A percentile compares a stretch with the other conserved stretches of the same genome.
Conservation (phyloP, 2,797 vertebrate genomes). For the Buceros bicornis region DNA sequence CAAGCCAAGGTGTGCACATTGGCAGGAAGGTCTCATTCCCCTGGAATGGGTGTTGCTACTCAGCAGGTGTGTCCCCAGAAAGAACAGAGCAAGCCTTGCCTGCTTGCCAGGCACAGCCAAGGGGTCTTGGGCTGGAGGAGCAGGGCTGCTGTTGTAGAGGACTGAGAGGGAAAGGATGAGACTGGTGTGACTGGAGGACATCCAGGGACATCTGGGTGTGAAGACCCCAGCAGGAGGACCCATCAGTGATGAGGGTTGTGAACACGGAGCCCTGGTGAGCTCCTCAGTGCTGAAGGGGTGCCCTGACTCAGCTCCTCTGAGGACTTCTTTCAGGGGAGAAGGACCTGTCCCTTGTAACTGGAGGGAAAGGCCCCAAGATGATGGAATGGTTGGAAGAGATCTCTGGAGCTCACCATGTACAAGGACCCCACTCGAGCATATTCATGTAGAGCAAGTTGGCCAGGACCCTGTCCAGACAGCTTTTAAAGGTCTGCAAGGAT, state of each 20-base stretch:
- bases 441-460: no score
- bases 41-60: not conserved
- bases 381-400: no score
- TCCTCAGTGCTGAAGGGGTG: no score
- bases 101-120: not conserved
- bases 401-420: no score
- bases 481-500: no score
- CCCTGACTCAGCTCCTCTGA: no score
- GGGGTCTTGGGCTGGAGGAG: not conserved
- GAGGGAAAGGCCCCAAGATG: no score
- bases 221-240: not conserved
- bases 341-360: no score
- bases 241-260: not conserved
- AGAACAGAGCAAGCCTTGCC: not conserved
- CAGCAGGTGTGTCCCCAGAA: fast-evolving
- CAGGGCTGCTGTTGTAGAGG: not conserved
- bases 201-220: not conserved
- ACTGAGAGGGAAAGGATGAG: not conserved
- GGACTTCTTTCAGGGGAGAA: no score
- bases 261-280: no score
- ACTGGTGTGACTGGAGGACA: not conserved
- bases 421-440: no score
- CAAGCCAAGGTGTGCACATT: fast-evolving
- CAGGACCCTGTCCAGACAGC: no score
- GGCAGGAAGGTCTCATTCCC: not conserved